Evolutionary conservation across 1,140 invertebrate species (phyloP).

Genomic region (Bombus cullumanus): DNA sequence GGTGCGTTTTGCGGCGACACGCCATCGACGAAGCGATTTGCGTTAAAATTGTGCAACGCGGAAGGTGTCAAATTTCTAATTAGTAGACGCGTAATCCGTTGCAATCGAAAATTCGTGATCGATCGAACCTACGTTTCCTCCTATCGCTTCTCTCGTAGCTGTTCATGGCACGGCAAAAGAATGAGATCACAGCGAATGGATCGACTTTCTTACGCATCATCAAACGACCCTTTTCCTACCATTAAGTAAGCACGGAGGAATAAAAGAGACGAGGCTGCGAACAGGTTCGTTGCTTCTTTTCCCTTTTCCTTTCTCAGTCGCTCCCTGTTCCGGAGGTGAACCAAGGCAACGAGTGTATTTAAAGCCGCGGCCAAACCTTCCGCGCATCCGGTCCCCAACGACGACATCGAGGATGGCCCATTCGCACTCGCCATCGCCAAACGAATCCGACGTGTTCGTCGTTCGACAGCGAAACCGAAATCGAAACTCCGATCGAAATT

Average conservation of each 20-base stretch:
- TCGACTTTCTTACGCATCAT: background rate
- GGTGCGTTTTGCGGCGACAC: too few species aligned
- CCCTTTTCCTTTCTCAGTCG: background rate
- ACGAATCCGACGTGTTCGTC: background rate
- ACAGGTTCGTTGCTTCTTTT: constrained; percentile 2
- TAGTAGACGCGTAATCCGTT: too few species aligned
- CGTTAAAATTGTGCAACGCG: too few species aligned
- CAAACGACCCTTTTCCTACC: background rate
- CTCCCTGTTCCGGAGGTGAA: background rate
- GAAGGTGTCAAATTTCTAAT: too few species aligned
- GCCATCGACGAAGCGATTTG: rapidly evolving
- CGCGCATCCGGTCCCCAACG: constrained; percentile 7
- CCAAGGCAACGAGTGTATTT: constrained; percentile 25
- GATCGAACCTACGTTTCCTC: background rate
- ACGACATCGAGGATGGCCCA: background rate
- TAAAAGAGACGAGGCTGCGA: background rate
- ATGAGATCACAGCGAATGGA: background rate
- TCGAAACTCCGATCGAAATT: background rate
- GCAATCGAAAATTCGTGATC: background rate
- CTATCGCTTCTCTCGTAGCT: background rate
- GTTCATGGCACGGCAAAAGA: rapidly evolving
- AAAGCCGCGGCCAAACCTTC: constrained; percentile 26
- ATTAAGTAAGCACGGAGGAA: background rate
- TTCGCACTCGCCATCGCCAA: background rate
- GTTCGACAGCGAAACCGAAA: background rate